A percentile compares a stretch with the other conserved stretches of the same genome.
phyloP scores from a whole-genome alignment of 2,113 vertebrate species.

The Brachyhypopomus occidentalis region DNA sequence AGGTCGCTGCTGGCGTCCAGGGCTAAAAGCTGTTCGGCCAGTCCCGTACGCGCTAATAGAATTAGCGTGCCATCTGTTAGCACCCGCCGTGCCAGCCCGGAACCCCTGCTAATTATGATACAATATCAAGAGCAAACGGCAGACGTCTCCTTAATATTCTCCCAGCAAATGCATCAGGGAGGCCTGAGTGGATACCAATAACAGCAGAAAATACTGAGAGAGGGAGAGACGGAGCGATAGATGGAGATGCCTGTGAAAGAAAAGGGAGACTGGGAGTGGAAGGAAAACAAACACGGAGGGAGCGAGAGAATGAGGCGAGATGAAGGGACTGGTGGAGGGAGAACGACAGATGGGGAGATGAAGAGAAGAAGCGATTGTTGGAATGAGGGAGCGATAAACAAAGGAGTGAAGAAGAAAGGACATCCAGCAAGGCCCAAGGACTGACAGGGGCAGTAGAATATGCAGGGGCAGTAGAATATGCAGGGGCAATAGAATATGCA shows the following conservation, averaged over 20 bases:
- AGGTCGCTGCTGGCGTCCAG: constrained; percentile 67
- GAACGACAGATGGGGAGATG: constrained; percentile 35
- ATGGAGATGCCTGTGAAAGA: not conserved
- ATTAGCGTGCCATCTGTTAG: constrained; percentile 81
- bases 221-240: constrained; percentile 62
- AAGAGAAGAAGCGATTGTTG: constrained; percentile 6
- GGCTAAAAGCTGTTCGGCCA: constrained; percentile 70
- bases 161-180: constrained; percentile 72
- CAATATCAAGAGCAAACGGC: constrained; percentile 75
- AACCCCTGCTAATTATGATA: constrained; percentile 82
- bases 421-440: not conserved
- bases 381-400: constrained; percentile 21
- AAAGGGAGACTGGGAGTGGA: constrained; percentile 2
- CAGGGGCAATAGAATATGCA: not conserved
- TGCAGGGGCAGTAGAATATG: not conserved
- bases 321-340: not conserved
- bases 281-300: not conserved
- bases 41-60: constrained; percentile 75
- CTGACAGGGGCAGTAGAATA: not conserved
- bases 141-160: constrained; percentile 77
- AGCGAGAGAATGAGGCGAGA: constrained; percentile 8
- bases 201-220: constrained; percentile 68
- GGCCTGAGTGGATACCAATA: constrained; percentile 64
- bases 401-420: not conserved
- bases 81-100: constrained; percentile 68